These are phyloP conservation scores for Gambusia yucatana DNA, from an alignment of 2,797 vertebrate genomes.

Conservation along the genomic window DNA sequence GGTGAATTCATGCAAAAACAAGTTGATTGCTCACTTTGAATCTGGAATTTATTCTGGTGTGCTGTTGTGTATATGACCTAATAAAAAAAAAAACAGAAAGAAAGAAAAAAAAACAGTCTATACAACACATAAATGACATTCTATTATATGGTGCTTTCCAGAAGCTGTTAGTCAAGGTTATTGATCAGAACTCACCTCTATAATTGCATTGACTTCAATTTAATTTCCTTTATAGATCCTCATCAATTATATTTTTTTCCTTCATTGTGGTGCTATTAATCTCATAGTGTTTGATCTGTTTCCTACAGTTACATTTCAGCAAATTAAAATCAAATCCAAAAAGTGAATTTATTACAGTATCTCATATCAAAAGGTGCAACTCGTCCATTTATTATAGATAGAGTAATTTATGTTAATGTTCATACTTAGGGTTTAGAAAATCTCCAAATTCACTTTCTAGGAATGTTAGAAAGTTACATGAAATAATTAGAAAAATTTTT, in stretches of 20 bases:
- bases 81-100: background rate
- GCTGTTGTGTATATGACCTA: slow-evolving; percentile 13
- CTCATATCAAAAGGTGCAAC: background rate
- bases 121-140: slow-evolving; percentile 29
- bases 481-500: background rate
- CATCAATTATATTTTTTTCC: slow-evolving; percentile 67
- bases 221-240: slow-evolving; percentile 75
- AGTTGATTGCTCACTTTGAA: slow-evolving; percentile 47
- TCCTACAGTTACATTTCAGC: slow-evolving; percentile 31
- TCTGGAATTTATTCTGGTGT: slow-evolving; percentile 21
- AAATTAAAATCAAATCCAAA: background rate
- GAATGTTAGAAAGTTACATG: background rate
- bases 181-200: slow-evolving; percentile 73
- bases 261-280: slow-evolving; percentile 68
- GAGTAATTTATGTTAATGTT: background rate
- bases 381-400: background rate
- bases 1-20: slow-evolving; percentile 57
- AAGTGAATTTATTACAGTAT: background rate
- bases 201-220: slow-evolving; percentile 76
- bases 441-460: background rate
- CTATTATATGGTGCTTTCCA: slow-evolving; percentile 54
- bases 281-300: slow-evolving; percentile 70
- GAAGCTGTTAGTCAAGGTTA: slow-evolving; percentile 72
- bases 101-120: background rate
- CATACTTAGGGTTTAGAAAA: background rate